Evolutionary conservation across 1,140 invertebrate genomes (phyloP).

Genomic region (Microplitis mediator): DNA sequence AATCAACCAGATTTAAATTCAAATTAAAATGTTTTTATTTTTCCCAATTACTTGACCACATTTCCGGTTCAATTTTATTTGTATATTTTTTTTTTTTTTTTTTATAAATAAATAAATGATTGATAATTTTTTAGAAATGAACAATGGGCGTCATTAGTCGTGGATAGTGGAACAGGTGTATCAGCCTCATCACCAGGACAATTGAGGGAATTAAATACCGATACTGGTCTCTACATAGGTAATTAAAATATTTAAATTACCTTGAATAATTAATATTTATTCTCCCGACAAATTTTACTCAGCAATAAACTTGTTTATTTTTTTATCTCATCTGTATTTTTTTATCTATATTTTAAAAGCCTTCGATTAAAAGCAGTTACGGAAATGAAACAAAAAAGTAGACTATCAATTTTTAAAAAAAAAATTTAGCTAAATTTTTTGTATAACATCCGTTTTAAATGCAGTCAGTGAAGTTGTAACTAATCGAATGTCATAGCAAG

Average conservation of each 20-base stretch:
- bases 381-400: no score
- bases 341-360: no score
- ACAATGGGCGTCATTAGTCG: conserved; percentile 81
- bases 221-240: conserved; percentile 86
- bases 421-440: no score
- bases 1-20: no score
- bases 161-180: conserved; percentile 81
- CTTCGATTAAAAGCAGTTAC: no score
- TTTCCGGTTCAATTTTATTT: neutral
- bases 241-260: conserved; percentile 45
- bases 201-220: conserved; percentile 83
- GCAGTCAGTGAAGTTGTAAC: neutral
- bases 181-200: conserved; percentile 81
- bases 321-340: no score
- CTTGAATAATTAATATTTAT: neutral
- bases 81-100: neutral
- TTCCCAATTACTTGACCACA: no score
- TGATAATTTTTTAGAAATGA: conserved; percentile 71
- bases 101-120: conserved; percentile 19
- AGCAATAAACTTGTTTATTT: no score
- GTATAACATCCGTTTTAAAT: no score
- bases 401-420: no score
- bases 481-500: neutral
- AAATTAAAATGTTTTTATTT: no score
- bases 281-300: neutral